phyloP scores from a whole-genome alignment of 2,888 invertebrate genomes.

The Clitarchus hookeri region DNA sequence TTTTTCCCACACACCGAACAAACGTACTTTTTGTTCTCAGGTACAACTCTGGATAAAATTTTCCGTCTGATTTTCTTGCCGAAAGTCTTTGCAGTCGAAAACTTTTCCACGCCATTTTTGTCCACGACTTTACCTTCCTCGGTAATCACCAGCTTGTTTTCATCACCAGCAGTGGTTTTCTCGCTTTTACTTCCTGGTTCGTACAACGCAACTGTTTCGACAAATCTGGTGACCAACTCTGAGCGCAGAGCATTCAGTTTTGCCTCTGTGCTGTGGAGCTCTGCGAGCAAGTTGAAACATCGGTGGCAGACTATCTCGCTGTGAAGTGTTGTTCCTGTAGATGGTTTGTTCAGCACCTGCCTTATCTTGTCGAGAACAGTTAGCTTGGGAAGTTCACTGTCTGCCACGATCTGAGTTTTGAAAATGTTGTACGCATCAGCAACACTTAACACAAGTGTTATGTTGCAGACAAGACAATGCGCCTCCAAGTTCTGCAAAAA shows the following conservation, averaged over 20 bases:
- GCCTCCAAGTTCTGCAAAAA: background rate
- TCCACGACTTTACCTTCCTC: conserved; percentile 30
- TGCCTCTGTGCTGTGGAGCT: conserved; percentile 30
- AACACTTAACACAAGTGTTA: background rate
- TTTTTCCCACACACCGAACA: conserved; percentile 42
- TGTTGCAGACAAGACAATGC: conserved; percentile 15
- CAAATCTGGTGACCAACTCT: conserved; percentile 32
- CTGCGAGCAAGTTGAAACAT: conserved; percentile 34
- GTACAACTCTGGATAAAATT: background rate
- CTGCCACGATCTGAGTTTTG: background rate
- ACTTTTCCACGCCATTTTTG: conserved; percentile 19
- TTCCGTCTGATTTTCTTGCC: background rate
- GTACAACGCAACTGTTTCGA: conserved; percentile 32
- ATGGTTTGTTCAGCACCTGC: conserved; percentile 33
- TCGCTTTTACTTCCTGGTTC: background rate
- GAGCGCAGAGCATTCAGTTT: conserved; percentile 28
- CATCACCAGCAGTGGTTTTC: background rate
- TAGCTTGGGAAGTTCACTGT: background rate
- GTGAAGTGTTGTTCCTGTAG: conserved; percentile 34
- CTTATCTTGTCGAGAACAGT: conserved; percentile 36
- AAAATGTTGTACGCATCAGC: background rate
- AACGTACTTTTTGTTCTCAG: conserved; percentile 29
- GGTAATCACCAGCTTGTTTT: conserved; percentile 10
- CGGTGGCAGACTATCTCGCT: conserved; percentile 36
- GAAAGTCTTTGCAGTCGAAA: background rate